These are phyloP conservation scores for Benthosema pterotum DNA, from an alignment of 2,797 vertebrate species.

Conservation along the genomic window DNA sequence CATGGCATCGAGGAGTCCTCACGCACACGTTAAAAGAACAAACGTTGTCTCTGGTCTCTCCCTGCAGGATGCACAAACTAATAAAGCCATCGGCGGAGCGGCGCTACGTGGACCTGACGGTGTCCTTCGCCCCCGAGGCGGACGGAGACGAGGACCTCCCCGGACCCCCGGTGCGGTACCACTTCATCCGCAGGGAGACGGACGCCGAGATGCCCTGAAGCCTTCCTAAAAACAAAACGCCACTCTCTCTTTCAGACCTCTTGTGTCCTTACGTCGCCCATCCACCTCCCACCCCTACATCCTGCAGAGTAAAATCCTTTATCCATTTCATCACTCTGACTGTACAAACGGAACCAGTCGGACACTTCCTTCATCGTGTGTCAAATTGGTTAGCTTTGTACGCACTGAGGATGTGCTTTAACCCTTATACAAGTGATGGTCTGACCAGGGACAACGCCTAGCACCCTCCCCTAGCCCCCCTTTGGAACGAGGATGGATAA, in stretches of 20 bases:
- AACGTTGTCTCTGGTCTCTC: background rate
- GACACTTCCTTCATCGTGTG: no score
- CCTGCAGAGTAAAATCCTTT: constrained; percentile 9
- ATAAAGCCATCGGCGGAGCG: constrained; percentile 92
- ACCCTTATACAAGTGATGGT: constrained; percentile 27
- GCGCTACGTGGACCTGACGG: constrained; percentile 95
- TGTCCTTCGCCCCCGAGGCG: constrained; percentile 93
- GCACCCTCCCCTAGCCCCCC: constrained; percentile 29
- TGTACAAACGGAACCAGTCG: no score
- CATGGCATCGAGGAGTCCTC: no score
- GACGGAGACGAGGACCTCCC: constrained; percentile 95
- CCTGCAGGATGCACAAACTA: constrained; percentile 94
- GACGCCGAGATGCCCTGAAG: constrained; percentile 74
- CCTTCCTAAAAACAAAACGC: constrained; percentile 22
- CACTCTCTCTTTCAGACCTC: constrained; percentile 55
- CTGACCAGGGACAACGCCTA: constrained; percentile 37
- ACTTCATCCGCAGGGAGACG: constrained; percentile 85
- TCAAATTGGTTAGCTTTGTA: no score
- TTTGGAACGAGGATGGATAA: constrained; percentile 50
- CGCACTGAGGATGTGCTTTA: constrained; percentile 13
- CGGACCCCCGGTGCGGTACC: constrained; percentile 95
- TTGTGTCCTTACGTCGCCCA: constrained; percentile 61
- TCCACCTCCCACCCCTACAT: constrained; percentile 35
- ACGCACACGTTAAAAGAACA: no score
- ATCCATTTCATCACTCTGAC: background rate